Evolutionary conservation across 2,797 vertebrate species (phyloP), one percentile per base, ranked within the genome.

Genomic region (Lophura swinhoii): DNA sequence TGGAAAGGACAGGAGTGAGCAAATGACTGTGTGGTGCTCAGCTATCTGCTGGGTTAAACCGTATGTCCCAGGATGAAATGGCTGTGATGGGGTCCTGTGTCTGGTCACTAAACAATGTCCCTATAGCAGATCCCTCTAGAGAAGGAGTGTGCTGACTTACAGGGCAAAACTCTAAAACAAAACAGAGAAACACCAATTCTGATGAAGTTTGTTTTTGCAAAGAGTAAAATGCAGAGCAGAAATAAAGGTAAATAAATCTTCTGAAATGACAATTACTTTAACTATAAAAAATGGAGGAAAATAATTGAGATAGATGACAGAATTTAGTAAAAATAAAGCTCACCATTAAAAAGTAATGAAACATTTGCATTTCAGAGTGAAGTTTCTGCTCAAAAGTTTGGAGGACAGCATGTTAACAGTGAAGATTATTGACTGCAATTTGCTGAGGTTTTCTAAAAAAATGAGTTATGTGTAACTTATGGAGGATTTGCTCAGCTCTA

Each of bases 351-450:
- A 97, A 95, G 92, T 95, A 96, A 96, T 95, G 96, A 97, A 97
- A 94, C 91, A 88, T 95, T 97, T 97, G 94, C 87, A 95, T 96
- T 97, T 96, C 95, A 97, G 96, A 95, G 79, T 87, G 93, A 94
- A 95, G 67, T 97, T 97, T 97, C 79, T 93, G 64, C 93, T 90
- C 73, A 84, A 94, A 97, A 96, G 88, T 97, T 97, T 96, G 89
- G 74, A 59, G 67, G 97, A 93, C 86, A 96, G 90, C 90, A 87
- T 80, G 90, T 90, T 97, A 95, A 97, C 92, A 96, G 83, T 94
- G 94, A 97, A 95, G 89, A 97, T 97, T 97, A 98, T 97, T 96
- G 93, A 97, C 80, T 96, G 62, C 90, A 97, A 97, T 97, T 98
- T 97, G 93, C 86, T 62, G 16, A 93, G 95, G 93, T 94, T 97